Evolutionary conservation across 2,797 vertebrate species (phyloP), one percentile per base, ranked within the genome.

Genomic region (Euthynnus affinis): DNA sequence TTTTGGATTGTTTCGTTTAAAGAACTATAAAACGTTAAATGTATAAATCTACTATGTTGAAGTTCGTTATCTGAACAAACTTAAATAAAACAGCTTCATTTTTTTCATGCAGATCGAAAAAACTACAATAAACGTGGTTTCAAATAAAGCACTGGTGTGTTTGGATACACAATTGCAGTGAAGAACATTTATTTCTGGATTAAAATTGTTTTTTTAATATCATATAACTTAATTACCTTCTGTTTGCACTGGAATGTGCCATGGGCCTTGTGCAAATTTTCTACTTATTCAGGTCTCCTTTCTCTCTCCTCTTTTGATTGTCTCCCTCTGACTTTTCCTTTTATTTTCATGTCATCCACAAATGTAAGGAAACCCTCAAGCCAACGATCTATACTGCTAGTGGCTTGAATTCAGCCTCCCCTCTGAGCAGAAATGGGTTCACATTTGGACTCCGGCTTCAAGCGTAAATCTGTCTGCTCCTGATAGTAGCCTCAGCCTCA

Each of bases 401-500:
- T 55, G 61, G 80, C 68, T 81, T 49, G 55, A 44, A 74, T 58
- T 69, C 69, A 29, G 32, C 55, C 37, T 70, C 51, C 58, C 53
- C 37, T 68, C 65, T 53, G 46, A 73, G 55, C 63, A 57, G 51
- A 56, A 72, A 75, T 60, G 52, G 13, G 40, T 65, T 79, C 63
- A 57, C 40, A 42, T 74, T 87, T 85, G 80, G 72, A 82, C 53
- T 70, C 46, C 0, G n/a, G 51, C 83, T 82, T 78, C 66, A 65
- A 80, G 69, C 59, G 6, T 46, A 20, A 82, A 68, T 87, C 84
- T 80, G 78, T 81, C 74, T 48, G 9, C 52, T 51, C 71, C 87
- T 80, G 90, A 93, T 89, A 84, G 89, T 89, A 87, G 81, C 78
- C 62, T 87, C 85, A 70, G 76, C 69, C 65, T 72, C 49, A 40